phyloP scores from a whole-genome alignment of 2,888 invertebrate genomes.

The Campoplex capitator region DNA sequence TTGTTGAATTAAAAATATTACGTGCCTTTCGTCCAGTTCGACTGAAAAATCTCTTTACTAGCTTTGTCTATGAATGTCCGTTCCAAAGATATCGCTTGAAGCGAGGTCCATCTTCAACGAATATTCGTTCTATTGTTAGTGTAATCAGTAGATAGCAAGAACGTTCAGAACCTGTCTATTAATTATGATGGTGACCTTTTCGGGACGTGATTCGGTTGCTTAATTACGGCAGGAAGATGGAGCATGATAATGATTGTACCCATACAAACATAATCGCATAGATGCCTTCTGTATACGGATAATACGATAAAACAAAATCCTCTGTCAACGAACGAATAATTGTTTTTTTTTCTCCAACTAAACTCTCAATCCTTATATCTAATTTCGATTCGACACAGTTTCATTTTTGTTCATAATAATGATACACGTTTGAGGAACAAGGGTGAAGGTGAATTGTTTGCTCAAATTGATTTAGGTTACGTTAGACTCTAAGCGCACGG shows the following conservation, averaged over 20 bases:
- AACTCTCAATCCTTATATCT: not conserved
- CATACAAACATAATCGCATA: too few relatives aligned
- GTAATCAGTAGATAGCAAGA: not conserved
- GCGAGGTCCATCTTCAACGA: not conserved
- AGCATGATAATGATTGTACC: too few relatives aligned
- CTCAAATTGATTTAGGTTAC: conserved; percentile 34
- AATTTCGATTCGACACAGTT: conserved; percentile 13
- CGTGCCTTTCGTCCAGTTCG: not conserved
- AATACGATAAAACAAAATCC: too few relatives aligned
- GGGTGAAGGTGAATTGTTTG: not conserved
- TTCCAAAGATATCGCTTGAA: not conserved
- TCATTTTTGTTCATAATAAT: conserved; percentile 1
- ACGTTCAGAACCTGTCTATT: too few relatives aligned
- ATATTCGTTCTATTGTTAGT: not conserved
- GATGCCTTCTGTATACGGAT: too few relatives aligned
- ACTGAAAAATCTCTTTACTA: not conserved
- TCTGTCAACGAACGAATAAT: too few relatives aligned
- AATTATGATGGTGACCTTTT: too few relatives aligned
- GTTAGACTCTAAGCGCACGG: conserved; percentile 12
- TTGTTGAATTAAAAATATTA: not conserved
- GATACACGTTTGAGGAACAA: conserved; percentile 7
- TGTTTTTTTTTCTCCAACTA: not conserved
- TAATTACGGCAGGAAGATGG: too few relatives aligned
- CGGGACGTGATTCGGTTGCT: too few relatives aligned
- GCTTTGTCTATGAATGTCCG: not conserved